phyloP scores from a whole-genome alignment of 2,888 invertebrate species.

The Chrysolina haemoptera region DNA sequence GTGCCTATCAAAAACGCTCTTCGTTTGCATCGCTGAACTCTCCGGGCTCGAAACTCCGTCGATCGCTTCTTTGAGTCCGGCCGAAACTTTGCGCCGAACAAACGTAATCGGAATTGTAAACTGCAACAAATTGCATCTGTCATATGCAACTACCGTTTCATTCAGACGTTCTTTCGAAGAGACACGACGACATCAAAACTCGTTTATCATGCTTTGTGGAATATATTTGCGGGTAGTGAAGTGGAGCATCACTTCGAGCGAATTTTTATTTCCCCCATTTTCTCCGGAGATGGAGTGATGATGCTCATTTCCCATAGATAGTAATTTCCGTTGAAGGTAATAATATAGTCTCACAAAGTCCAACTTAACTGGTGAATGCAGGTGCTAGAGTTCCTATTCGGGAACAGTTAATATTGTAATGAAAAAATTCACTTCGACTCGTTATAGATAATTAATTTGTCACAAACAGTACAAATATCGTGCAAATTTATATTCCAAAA shows the following conservation, averaged over 20 bases:
- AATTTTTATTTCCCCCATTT: background rate
- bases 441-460: too few relatives aligned
- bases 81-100: constrained; percentile 32
- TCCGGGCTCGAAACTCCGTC: constrained; percentile 3
- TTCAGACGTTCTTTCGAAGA: background rate
- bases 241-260: background rate
- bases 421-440: too few relatives aligned
- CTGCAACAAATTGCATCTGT: constrained; percentile 53
- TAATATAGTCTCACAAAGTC: too few relatives aligned
- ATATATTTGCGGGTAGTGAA: background rate
- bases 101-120: constrained; percentile 48
- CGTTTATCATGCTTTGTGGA: constrained; percentile 5
- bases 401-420: too few relatives aligned
- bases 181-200: background rate
- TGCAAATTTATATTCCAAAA: too few relatives aligned
- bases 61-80: constrained; percentile 16
- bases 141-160: constrained; percentile 48
- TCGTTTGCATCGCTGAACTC: constrained; percentile 19
- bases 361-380: too few relatives aligned
- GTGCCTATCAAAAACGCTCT: constrained; percentile 1
- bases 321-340: too few relatives aligned
- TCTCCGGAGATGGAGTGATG: background rate
- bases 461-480: too few relatives aligned
- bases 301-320: too few relatives aligned
- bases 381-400: too few relatives aligned